Conservation (phyloP, 2,888 invertebrate species). For the Drosophila fungiperda region DNA sequence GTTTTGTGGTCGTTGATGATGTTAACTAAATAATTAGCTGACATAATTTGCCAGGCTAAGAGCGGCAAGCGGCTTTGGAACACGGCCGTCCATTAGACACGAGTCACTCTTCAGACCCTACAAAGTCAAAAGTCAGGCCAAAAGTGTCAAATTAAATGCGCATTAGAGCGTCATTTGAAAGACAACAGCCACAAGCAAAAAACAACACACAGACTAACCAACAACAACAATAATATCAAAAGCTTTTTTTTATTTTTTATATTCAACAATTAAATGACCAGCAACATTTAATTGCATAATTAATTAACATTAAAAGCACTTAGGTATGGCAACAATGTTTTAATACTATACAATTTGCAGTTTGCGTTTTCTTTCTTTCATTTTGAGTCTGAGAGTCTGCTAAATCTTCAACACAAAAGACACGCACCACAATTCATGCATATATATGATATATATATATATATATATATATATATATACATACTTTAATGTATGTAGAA, state of each 20-base stretch:
- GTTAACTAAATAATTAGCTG: constrained; percentile 81
- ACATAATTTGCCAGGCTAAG: constrained; percentile 75
- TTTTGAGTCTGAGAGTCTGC: constrained; percentile 13
- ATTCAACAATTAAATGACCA: constrained; percentile 78
- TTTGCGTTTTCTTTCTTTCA: constrained; percentile 40
- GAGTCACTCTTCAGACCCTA: constrained; percentile 48
- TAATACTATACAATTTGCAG: constrained; percentile 77
- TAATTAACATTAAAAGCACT: constrained; percentile 82
- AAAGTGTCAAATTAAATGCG: constrained; percentile 81
- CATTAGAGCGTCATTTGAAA: constrained; percentile 77
- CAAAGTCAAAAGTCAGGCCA: constrained; percentile 73
- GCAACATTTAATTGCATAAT: constrained; percentile 81
- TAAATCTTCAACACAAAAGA: constrained; percentile 54
- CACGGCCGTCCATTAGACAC: constrained; percentile 68
- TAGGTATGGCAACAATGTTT: constrained; percentile 72
- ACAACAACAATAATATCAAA: constrained; percentile 30
- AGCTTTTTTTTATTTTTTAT: constrained; percentile 46
- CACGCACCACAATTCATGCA: constrained; percentile 56
- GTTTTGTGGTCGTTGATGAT: constrained; percentile 56
- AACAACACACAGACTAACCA: constrained; percentile 41
- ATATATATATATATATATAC: not conserved
- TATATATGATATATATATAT: not conserved
- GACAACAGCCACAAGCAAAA: constrained; percentile 33
- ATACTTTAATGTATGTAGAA: constrained; percentile 2
- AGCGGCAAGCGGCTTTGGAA: constrained; percentile 44